Conservation (phyloP, 2,888 invertebrate species). For the Oscheius sp. region DNA sequence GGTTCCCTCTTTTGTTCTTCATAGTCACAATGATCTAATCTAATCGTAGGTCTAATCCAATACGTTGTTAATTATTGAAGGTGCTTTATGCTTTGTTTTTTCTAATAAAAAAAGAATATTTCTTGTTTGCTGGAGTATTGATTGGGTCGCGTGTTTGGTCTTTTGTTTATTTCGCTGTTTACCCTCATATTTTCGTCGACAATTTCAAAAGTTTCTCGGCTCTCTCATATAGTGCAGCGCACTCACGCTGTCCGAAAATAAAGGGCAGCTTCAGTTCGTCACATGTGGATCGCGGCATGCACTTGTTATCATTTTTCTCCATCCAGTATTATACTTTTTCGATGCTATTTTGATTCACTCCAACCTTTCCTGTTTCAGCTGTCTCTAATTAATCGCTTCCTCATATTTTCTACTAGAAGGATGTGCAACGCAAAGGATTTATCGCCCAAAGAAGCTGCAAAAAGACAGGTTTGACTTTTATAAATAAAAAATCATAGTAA, state of each 20-base stretch:
- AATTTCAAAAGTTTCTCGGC: neutral
- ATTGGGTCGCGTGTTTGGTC: too few relatives aligned
- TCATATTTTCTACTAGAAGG: neutral
- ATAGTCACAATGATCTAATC: conserved; percentile 13
- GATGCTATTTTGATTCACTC: neutral
- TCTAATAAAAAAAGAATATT: too few relatives aligned
- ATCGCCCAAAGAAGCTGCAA: conserved; percentile 45
- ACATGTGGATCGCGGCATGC: neutral
- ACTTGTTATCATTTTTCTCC: neutral
- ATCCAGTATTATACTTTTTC: neutral
- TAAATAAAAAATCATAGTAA: neutral
- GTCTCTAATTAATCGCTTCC: neutral
- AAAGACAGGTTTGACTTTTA: conserved; percentile 31
- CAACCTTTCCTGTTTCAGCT: conserved; percentile 3
- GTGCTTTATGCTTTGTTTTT: conserved; percentile 20
- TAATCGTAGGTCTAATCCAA: conserved; percentile 3
- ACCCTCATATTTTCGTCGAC: too few relatives aligned
- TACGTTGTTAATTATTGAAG: conserved; percentile 26
- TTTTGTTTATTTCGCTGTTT: too few relatives aligned
- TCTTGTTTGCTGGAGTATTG: too few relatives aligned
- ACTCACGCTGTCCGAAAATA: neutral
- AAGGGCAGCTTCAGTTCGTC: neutral
- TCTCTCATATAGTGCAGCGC: neutral
- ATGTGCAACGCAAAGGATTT: conserved; percentile 16
- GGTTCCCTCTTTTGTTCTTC: conserved; percentile 11